Percentiles rank a stretch among this genome's conserved stretches.
These are phyloP conservation scores for Montipora sp. DNA, from an alignment of 64 coral and sea anemone genomes.

Conservation along the genomic window DNA sequence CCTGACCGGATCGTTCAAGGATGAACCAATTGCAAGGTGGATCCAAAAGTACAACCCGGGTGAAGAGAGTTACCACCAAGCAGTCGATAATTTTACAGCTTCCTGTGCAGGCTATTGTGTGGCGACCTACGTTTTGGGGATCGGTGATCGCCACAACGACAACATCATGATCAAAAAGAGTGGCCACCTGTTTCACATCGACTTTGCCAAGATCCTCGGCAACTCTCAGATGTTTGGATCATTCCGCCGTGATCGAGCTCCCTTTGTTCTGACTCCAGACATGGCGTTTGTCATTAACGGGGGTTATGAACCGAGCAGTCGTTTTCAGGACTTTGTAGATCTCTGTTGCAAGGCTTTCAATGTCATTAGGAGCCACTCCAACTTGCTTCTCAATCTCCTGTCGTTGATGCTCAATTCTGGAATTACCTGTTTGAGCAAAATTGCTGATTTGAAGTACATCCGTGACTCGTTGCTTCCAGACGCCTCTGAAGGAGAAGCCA, in stretches of 20 bases:
- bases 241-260: constrained; percentile 95
- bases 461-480: constrained; percentile 89
- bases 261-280: constrained; percentile 93
- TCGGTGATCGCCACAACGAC: constrained; percentile 98
- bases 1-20: constrained; percentile 93
- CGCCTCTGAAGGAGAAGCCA: constrained; percentile 85
- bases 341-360: constrained; percentile 96
- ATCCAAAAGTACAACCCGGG: constrained; percentile 91
- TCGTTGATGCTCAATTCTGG: constrained; percentile 98
- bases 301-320: constrained; percentile 88
- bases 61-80: constrained; percentile 83
- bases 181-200: constrained; percentile 97
- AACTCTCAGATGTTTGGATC: constrained; percentile 97
- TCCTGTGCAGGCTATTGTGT: constrained; percentile 98
- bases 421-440: constrained; percentile 76
- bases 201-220: constrained; percentile 98
- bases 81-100: constrained; percentile 93
- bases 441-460: constrained; percentile 89
- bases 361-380: constrained; percentile 85
- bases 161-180: constrained; percentile 98
- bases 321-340: constrained; percentile 97
- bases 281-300: constrained; percentile 99
- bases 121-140: constrained; percentile 92
- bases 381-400: constrained; percentile 87
- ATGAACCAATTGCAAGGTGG: constrained; percentile 93